Evolutionary conservation across 2,888 invertebrate species (phyloP), one percentile per base, ranked within the genome.

Genomic region (Cancer borealis): DNA sequence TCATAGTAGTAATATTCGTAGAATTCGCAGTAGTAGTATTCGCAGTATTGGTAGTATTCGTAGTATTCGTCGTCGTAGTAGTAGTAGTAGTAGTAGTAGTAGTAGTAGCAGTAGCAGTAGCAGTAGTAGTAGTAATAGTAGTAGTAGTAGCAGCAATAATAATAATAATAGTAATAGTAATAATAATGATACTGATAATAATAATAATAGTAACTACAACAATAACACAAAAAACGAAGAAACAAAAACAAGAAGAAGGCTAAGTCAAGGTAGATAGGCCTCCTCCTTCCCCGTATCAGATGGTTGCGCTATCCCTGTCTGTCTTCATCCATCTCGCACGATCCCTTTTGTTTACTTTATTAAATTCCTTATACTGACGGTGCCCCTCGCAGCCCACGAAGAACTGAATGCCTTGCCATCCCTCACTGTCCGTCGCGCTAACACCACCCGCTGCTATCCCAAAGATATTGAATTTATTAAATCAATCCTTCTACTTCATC

Each of bases 291-390:
- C 39, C 3, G 84, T 84, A 84, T 39, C 84, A 84, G 17, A 39
- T 39, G 84, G 84, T 39, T 39, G 17, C 30, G 84, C 10, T 39
- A 10, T 12, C 39, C 84, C 84, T 84, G 84, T 84, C 10, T 17
- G 84, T 84, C 84, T 84, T 84, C 84, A 84, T 84, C 84, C 84
- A 84, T 84, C 84, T 84, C 84, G 14, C 84, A 10, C 39, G 84
- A 84, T 39, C 39, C 84, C 84, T 84, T 84, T 84, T 84, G 84
- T 84, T 84, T 84, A 84, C 84, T 84, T 84, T 84, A 84, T 84
- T 84, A 84, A 84, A 84, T 84, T 84, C 84, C 84, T 84, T 10
- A 84, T 84, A 84, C 39, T n/a, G 84, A 84, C 84, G 84, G 84
- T 84, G 84, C 12, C 84, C 21, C 84, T 30, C 84, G 39, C 39